A percentile compares a stretch with the other conserved stretches of the same genome.
Conservation (phyloP, 2,888 invertebrate genomes). For the Lampropteryx suffumata region DNA sequence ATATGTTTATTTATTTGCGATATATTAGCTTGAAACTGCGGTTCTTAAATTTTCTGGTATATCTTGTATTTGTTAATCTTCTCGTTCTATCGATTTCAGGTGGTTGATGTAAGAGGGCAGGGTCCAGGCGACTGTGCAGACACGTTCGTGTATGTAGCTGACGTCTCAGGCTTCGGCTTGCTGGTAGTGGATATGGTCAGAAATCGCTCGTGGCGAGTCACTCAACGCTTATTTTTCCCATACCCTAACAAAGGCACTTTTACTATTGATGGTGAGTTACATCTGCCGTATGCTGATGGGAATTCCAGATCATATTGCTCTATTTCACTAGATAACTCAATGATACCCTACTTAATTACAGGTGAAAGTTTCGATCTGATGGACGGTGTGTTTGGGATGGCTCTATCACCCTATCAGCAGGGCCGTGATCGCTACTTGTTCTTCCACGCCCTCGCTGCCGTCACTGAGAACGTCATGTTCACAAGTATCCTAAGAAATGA, state of each 20-base stretch:
- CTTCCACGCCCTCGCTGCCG: slow-evolving; percentile 87
- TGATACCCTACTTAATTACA: slow-evolving; percentile 39
- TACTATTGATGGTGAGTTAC: slow-evolving; percentile 78
- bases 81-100: slow-evolving; percentile 53
- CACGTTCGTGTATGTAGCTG: slow-evolving; percentile 87
- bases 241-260: slow-evolving; percentile 85
- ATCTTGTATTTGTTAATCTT: too few relatives aligned
- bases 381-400: slow-evolving; percentile 88
- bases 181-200: slow-evolving; percentile 84
- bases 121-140: slow-evolving; percentile 75
- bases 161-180: slow-evolving; percentile 84
- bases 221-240: slow-evolving; percentile 86
- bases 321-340: too few relatives aligned
- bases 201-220: slow-evolving; percentile 83
- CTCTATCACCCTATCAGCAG: slow-evolving; percentile 79
- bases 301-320: too few relatives aligned
- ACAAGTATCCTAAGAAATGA: slow-evolving; percentile 84
- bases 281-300: too few relatives aligned
- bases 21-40: too few relatives aligned
- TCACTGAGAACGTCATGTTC: slow-evolving; percentile 85
- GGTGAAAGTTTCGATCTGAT: slow-evolving; percentile 87
- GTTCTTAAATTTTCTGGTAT: too few relatives aligned
- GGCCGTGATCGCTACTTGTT: slow-evolving; percentile 80
- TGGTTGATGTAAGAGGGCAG: slow-evolving; percentile 82
- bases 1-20: too few relatives aligned